Conservation (phyloP, 2,113 vertebrate genomes). For the Seriola aureovittata region DNA sequence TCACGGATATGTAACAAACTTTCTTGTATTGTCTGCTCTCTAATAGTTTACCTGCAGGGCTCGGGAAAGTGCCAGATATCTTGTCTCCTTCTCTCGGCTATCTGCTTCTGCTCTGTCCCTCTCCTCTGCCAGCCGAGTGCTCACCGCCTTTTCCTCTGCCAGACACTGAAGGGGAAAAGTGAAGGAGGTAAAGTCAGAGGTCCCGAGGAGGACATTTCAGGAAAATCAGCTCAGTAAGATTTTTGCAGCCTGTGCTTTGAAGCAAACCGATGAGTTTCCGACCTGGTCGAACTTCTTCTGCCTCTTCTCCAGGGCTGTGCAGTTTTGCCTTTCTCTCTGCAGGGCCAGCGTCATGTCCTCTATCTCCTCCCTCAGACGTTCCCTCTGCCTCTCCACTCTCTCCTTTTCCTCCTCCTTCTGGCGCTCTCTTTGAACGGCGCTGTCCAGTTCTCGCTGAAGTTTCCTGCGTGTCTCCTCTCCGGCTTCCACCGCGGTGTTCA, state of each 20-base stretch:
- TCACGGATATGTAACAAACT: not conserved
- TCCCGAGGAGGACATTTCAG: not conserved
- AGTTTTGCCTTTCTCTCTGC: conserved; percentile 91
- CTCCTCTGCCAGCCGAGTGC: conserved; percentile 88
- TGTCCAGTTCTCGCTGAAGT: conserved; percentile 88
- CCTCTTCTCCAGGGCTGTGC: conserved; percentile 90
- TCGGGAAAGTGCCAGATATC: conserved; percentile 85
- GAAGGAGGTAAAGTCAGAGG: conserved; percentile 6
- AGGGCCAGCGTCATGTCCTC: conserved; percentile 90
- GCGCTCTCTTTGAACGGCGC: conserved; percentile 83
- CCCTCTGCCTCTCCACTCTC: conserved; percentile 87
- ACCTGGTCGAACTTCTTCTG: conserved; percentile 96
- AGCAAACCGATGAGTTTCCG: not conserved
- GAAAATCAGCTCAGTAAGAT: not conserved
- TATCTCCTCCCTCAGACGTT: conserved; percentile 90
- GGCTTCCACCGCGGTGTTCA: conserved; percentile 84
- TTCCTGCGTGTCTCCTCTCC: conserved; percentile 89
- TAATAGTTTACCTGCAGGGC: conserved; percentile 82
- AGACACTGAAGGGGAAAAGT: conserved; percentile 82
- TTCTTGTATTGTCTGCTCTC: not conserved
- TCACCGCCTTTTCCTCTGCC: conserved; percentile 91
- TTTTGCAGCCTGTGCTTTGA: not conserved
- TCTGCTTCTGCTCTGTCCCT: conserved; percentile 91
- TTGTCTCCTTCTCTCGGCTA: conserved; percentile 91
- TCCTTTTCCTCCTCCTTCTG: conserved; percentile 89